Percentiles rank a stretch among this genome's conserved stretches.
Conservation (phyloP, 2,113 vertebrate genomes). For the Cichladusa arquata region DNA sequence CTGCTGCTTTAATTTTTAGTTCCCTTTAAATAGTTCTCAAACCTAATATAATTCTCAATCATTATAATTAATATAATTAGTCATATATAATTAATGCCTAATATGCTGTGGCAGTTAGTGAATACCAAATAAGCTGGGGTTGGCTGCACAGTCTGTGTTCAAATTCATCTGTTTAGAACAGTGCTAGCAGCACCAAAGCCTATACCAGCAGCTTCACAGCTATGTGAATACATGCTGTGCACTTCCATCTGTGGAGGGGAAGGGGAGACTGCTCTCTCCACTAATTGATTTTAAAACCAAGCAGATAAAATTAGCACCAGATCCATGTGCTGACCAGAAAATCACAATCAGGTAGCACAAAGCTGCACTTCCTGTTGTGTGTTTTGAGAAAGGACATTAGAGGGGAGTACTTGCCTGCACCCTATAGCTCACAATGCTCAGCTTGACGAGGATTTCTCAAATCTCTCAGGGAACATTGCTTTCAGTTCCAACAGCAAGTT, state of each 20-base stretch:
- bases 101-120: not conserved
- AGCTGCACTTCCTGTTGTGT: not conserved
- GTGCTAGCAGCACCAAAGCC: not conserved
- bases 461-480: not conserved
- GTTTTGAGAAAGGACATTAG: not conserved
- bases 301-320: not conserved
- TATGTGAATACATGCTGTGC: not conserved
- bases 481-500: not conserved
- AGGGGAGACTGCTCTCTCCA: not conserved
- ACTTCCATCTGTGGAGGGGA: not conserved
- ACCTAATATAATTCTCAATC: not conserved
- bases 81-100: conserved; percentile 36
- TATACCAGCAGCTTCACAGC: not conserved
- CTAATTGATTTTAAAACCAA: not conserved
- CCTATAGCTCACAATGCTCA: not conserved
- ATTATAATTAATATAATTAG: conserved; percentile 34
- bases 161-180: not conserved
- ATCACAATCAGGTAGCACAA: not conserved
- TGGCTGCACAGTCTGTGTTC: not conserved
- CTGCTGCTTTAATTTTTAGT: conserved; percentile 13
- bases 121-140: not conserved
- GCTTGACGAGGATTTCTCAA: not conserved
- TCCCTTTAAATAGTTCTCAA: conserved; percentile 19
- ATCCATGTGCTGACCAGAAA: not conserved
- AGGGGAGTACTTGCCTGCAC: not conserved